These are phyloP conservation scores for Diceros bicornis DNA, from an alignment of 2,797 vertebrate species.

Conservation along the genomic window DNA sequence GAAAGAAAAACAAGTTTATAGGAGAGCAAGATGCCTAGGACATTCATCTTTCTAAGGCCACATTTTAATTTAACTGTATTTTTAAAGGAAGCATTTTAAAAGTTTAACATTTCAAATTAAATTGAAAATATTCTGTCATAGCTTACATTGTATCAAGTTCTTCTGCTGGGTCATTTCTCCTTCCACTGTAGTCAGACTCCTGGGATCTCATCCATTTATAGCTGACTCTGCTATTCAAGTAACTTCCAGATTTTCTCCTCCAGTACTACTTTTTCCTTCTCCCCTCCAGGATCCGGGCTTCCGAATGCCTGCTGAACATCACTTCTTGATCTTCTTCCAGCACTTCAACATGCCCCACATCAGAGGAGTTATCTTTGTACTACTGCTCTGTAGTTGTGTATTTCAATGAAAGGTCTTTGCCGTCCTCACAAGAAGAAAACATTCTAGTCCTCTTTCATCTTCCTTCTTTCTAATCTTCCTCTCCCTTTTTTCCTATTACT, in stretches of 20 bases:
- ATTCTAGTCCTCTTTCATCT: neutral
- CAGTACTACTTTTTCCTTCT: neutral
- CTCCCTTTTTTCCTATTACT: neutral
- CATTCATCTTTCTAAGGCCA: neutral
- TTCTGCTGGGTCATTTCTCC: neutral
- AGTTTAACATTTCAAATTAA: constrained; percentile 10
- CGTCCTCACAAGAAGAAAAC: neutral
- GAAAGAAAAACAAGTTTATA: neutral
- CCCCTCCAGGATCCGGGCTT: neutral
- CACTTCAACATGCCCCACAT: neutral
- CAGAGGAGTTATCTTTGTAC: neutral
- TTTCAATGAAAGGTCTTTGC: constrained; percentile 42
- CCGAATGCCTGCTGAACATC: neutral
- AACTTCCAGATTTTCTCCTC: neutral
- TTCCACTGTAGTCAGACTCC: neutral
- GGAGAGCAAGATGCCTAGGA: neutral
- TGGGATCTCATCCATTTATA: neutral
- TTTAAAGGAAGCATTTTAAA: neutral
- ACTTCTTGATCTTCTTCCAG: neutral
- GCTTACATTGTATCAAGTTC: neutral
- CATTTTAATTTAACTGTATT: constrained; percentile 26
- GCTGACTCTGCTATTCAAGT: neutral
- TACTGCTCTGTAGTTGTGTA: neutral
- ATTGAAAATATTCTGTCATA: neutral
- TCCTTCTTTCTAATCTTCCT: neutral